Percentiles rank a stretch among this genome's conserved stretches.
These are phyloP conservation scores for Mastigias papua DNA, from an alignment of 30 jellyfish, hydroid and myxozoan species.

Conservation along the genomic window DNA sequence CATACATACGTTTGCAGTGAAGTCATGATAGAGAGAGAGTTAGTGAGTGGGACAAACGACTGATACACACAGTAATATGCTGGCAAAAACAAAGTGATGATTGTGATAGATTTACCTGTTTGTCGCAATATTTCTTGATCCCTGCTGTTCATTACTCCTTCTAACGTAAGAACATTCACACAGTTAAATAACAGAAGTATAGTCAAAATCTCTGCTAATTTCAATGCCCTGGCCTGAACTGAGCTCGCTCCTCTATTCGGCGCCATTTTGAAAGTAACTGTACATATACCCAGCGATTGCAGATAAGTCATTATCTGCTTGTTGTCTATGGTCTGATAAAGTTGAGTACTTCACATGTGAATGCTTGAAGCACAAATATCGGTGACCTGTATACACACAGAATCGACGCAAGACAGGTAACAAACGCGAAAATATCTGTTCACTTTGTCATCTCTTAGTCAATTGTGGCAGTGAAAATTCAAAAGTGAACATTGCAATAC, in stretches of 20 bases:
- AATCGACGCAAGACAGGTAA: background rate
- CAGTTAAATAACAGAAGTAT: background rate
- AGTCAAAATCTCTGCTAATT: background rate
- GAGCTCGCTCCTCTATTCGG: constrained; percentile 40
- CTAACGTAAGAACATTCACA: constrained; percentile 1
- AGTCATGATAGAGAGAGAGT: too few species aligned
- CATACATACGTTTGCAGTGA: too few species aligned
- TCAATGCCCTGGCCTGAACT: background rate
- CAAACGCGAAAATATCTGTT: background rate
- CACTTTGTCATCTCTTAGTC: too few species aligned
- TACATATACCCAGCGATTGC: background rate
- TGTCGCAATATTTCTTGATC: constrained; percentile 55
- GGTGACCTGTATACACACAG: background rate
- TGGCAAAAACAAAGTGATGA: too few species aligned
- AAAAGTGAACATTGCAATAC: too few species aligned
- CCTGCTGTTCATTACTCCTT: constrained; percentile 46
- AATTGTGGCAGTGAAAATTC: too few species aligned
- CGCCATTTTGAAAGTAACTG: constrained; percentile 21
- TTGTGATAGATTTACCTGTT: constrained; percentile 50
- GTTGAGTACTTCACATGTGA: background rate
- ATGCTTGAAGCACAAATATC: background rate
- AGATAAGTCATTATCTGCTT: background rate
- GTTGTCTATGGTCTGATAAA: background rate
- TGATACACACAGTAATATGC: too few species aligned
- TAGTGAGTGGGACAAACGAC: too few species aligned